Base-by-base conservation (phyloP, 2,888 invertebrate species). In the Pterostichus madidus region DNA sequence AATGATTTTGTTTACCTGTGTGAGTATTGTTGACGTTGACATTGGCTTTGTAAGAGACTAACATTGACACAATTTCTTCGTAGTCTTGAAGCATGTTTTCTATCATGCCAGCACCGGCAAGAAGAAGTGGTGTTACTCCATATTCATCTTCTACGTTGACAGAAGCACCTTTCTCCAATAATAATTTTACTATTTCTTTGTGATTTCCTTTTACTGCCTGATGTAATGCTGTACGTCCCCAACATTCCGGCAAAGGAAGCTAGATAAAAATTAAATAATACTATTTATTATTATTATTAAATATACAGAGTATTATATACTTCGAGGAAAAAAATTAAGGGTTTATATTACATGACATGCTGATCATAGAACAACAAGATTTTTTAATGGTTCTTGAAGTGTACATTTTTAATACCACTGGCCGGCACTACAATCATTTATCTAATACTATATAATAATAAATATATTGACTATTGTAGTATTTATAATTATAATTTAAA, bases 141-240 rank as follows among this genome's bases (percentile, higher is more conserved):
- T 87, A 87, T 56, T 88, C 88, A 86, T 91, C 91, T 83, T 85
- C 84, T 8, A 84, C 86, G 84, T 90, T 89, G 39, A 88, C 88
- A 61, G 88, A 84, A 5, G 89, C 89, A 0, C 87, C 87, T 44
- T 86, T 87, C 77, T 87, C 84, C 71, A 91, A 86, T 82, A 90
- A 86, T 46, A 87, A 84, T 46, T 85, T 85, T 44, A 90, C 89
- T n/a, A 88, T 86, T 39, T 88, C 87, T 11, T 87, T 85, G 75
- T 88, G 87, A 84, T 90, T 89, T 76, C 87, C 86, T 84, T 88
- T 88, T 44, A 89, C 89, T 3, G 90, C 90, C 76, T 88, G 87
- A 84, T 90, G 90, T 73, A 90, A 85, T 0, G 89, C 86, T 15
- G 89, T 88, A 80, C 89, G 86, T 31, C 88, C 89, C 88, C 88